These are phyloP conservation scores for Hyperopisus bebe DNA, from an alignment of 2,113 vertebrate genomes.

Conservation along the genomic window DNA sequence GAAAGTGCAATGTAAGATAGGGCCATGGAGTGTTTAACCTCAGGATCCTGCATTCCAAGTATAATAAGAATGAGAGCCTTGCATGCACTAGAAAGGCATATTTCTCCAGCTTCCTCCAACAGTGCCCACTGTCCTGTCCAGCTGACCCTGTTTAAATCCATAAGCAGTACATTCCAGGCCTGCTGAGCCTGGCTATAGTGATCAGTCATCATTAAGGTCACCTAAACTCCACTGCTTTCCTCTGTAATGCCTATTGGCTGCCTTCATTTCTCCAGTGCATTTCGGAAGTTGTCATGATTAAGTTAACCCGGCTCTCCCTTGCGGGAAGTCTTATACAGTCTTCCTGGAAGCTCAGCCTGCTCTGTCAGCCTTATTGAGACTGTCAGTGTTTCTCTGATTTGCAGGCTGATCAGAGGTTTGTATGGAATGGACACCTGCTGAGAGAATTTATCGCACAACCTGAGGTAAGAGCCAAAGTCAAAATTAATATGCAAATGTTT, in stretches of 20 bases:
- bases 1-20: background rate
- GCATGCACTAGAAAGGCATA: background rate
- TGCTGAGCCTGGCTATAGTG: background rate
- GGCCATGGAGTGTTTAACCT: background rate
- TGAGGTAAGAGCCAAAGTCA: slow-evolving; percentile 65
- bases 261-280: background rate
- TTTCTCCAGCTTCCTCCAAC: background rate
- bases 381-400: slow-evolving; percentile 15
- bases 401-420: slow-evolving; percentile 91
- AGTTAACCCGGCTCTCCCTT: background rate
- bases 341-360: background rate
- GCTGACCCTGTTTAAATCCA: background rate
- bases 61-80: background rate
- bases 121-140: background rate
- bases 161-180: background rate
- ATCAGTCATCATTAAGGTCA: background rate
- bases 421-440: slow-evolving; percentile 89
- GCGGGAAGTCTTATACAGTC: background rate
- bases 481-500: background rate
- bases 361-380: background rate
- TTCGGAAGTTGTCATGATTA: background rate
- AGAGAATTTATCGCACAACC: slow-evolving; percentile 85
- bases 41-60: background rate
- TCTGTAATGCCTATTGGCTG: background rate
- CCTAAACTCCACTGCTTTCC: background rate